These are phyloP conservation scores for Macropis europaea DNA, from an alignment of 2,888 invertebrate genomes.

Conservation along the genomic window DNA sequence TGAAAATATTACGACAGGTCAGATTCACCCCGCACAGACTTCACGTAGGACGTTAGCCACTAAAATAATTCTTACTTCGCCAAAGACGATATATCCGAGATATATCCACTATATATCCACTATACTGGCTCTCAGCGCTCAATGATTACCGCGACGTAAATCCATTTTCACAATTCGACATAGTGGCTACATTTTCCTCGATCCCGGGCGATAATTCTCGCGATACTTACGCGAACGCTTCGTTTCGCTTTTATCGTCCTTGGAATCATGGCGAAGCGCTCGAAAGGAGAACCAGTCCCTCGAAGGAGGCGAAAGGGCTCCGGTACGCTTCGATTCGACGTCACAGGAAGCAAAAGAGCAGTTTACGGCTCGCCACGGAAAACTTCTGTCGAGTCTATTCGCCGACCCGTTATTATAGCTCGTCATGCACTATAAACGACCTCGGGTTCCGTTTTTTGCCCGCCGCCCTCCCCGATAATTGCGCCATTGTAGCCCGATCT, in stretches of 20 bases:
- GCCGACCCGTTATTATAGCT: slow-evolving; percentile 13
- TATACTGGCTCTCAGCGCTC: no score
- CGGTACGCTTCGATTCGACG: neutral
- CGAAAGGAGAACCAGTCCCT: neutral
- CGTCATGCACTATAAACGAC: slow-evolving; percentile 17
- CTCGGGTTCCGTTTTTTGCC: slow-evolving; percentile 11
- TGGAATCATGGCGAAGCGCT: slow-evolving; percentile 3
- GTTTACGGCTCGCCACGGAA: slow-evolving; percentile 8
- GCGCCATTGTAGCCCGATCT: slow-evolving; percentile 5
- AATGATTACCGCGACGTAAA: no score
- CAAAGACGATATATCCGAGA: no score
- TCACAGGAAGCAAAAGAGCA: slow-evolving; percentile 14
- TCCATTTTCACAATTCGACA: neutral
- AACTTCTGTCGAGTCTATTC: slow-evolving; percentile 20
- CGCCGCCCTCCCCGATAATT: slow-evolving; percentile 13
- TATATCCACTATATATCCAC: no score
- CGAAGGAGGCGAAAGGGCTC: neutral
- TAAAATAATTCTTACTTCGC: no score
- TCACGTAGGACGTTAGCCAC: no score
- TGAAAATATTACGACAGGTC: no score
- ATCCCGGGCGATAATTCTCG: neutral
- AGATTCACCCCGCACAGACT: no score
- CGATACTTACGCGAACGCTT: neutral
- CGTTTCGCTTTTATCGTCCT: slow-evolving; percentile 5
- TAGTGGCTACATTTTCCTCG: slow-evolving; percentile 1